A percentile compares a stretch with the other conserved stretches of the same genome.
phyloP scores from a whole-genome alignment of 2,113 vertebrate species.

The Dascyllus trimaculatus region DNA sequence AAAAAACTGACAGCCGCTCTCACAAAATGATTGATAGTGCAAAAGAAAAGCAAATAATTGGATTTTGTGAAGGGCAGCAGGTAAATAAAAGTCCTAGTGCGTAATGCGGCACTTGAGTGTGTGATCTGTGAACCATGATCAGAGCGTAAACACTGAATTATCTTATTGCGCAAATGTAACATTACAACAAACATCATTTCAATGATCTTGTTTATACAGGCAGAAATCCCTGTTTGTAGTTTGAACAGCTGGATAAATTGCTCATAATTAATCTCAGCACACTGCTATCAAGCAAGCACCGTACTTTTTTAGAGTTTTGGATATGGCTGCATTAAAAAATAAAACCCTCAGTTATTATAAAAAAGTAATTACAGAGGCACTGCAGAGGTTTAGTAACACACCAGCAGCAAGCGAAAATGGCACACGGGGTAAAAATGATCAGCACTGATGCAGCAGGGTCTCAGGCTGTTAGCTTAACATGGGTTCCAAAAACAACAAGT shows the following conservation, averaged over 20 bases:
- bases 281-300: not conserved
- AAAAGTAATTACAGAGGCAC: not conserved
- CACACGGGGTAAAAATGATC: not conserved
- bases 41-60: slow-evolving; percentile 59
- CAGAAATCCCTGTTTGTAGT: slow-evolving; percentile 18
- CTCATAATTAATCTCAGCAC: not conserved
- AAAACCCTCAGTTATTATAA: not conserved
- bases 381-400: not conserved
- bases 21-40: slow-evolving; percentile 58
- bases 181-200: not conserved
- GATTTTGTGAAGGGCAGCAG: slow-evolving; percentile 37
- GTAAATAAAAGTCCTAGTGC: slow-evolving; percentile 15
- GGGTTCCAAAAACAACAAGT: not conserved
- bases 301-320: not conserved
- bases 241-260: slow-evolving; percentile 8
- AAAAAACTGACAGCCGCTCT: slow-evolving; percentile 47
- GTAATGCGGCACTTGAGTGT: not conserved
- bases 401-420: not conserved
- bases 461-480: not conserved
- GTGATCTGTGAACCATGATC: slow-evolving; percentile 17
- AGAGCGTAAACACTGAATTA: not conserved
- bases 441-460: not conserved
- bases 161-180: not conserved
- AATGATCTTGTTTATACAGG: not conserved
- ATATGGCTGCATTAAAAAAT: not conserved